phyloP scores from a whole-genome alignment of 2,113 vertebrate species.

The Helogale parvula region DNA sequence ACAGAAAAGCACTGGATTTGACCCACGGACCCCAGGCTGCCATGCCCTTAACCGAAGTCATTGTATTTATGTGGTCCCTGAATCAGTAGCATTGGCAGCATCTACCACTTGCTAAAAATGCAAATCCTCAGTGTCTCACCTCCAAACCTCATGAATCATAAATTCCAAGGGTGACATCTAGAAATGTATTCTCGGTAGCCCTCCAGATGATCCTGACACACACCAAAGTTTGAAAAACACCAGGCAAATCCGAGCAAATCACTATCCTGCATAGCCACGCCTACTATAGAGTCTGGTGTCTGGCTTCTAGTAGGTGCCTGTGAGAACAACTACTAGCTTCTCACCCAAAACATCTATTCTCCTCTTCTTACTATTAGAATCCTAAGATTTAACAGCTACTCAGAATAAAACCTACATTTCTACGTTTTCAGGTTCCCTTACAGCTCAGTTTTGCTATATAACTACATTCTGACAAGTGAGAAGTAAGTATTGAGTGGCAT shows the following conservation, averaged over 20 bases:
- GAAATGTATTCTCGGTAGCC: not conserved
- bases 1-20: not conserved
- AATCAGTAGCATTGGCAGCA: not conserved
- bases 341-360: not conserved
- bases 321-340: not conserved
- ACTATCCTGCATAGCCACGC: no score
- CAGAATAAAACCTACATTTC: not conserved
- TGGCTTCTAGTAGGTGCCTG: not conserved
- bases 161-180: not conserved
- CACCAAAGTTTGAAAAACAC: not conserved
- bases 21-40: no score
- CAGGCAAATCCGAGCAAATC: not conserved
- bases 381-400: not conserved
- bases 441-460: not conserved
- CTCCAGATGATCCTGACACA: not conserved
- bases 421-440: not conserved
- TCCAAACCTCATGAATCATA: not conserved
- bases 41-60: not conserved
- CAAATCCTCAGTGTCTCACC: not conserved
- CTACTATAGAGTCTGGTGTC: not conserved
- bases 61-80: not conserved
- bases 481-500: not conserved
- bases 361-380: not conserved
- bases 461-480: conserved; percentile 9
- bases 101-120: not conserved